Base-by-base conservation (phyloP, 2,888 invertebrate species). In the Epinotia demarniana region DNA sequence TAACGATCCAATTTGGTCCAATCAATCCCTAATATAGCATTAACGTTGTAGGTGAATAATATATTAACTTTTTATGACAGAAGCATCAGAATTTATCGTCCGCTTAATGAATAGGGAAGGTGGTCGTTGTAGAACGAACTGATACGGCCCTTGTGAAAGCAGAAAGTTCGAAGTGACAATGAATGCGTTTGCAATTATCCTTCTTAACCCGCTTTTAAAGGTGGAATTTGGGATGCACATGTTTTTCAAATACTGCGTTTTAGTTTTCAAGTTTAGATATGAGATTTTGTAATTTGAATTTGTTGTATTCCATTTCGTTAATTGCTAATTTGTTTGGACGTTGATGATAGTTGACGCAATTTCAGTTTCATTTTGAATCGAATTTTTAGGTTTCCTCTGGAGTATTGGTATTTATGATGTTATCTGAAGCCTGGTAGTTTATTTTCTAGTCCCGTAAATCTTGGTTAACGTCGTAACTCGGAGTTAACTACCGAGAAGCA, bases 1-100 rank as follows among this genome's bases (percentile, higher is more conserved):
- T 89, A 89, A 92, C 89, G 87, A 88, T 84, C 89, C 92, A 91
- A 92, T 92, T 92, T 90, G 87, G 85, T 87, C 87, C 91, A 92
- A 92, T 93, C 91, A 92, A 90, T 91, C 88, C 89, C 86, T 85
- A 86, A 88, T 89, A 88, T 83, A 87, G 83, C 85, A 87, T 90
- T 88, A 89, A 89, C 85, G 84, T 88, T 84, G 85, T 85, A 83
- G 85, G 81, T 86, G 85, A 83, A 85, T 86, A 86, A 88, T 86
- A 85, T 87, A 88, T 85, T 83, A 75, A 83, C 79, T 76, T 77
- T 77, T 70, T 75, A 75, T 66, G 75, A 72, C 72, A 72, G 66
- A 71, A 13, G 53, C 64, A 66, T 57, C 67, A 62, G 66, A 75
- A 72, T 75, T 75, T 75, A 75, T 75, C 49, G 75, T 64, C 55